phyloP scores from a whole-genome alignment of 1,140 invertebrate species.

The Amyelois transitella region DNA sequence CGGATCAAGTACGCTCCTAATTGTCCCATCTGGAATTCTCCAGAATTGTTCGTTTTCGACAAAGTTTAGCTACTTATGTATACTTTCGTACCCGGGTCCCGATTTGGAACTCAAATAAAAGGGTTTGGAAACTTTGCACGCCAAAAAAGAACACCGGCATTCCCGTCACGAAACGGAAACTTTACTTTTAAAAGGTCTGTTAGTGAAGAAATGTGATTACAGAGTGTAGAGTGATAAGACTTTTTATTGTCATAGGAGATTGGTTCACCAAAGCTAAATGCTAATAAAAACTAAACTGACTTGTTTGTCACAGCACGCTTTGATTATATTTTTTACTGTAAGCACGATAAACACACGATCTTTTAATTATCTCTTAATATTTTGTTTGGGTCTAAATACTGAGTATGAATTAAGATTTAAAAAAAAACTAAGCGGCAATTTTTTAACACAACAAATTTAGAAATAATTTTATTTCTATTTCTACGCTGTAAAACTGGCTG shows the following conservation, averaged over 20 bases:
- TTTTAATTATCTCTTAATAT: no score
- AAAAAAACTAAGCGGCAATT: no score
- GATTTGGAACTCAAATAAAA: not conserved
- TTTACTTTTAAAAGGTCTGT: not conserved
- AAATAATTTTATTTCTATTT: no score
- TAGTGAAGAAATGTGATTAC: no score
- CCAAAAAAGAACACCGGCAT: not conserved
- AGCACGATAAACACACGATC: constrained; percentile 30
- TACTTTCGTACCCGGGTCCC: not conserved
- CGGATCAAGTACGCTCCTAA: not conserved
- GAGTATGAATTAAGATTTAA: no score
- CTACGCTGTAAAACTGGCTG: no score
- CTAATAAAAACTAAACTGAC: constrained; percentile 60
- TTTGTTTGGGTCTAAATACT: no score
- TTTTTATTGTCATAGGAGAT: constrained; percentile 52
- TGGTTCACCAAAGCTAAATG: constrained; percentile 48
- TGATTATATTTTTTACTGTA: constrained; percentile 37
- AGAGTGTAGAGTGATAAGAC: not conserved
- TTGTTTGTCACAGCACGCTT: constrained; percentile 64
- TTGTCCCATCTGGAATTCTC: not conserved
- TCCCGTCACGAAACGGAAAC: not conserved
- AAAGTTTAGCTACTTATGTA: not conserved
- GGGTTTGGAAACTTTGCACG: not conserved
- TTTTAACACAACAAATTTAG: no score
- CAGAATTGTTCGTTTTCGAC: not conserved